Evolutionary conservation across 2,888 invertebrate species (phyloP).

Genomic region (Drosophila affinis): DNA sequence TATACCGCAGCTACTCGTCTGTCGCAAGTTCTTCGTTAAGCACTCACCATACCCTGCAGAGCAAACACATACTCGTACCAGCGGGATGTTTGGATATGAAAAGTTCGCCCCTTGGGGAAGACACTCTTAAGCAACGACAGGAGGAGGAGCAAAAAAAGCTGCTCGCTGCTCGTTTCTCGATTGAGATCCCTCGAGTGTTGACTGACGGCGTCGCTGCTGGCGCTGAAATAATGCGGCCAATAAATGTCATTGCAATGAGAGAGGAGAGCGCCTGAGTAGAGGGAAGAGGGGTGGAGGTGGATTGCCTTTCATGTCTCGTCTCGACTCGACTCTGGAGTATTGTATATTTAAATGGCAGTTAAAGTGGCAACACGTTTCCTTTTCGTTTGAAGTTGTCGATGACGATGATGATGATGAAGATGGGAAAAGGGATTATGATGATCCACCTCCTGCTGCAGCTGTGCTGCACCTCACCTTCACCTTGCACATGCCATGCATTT

Average conservation of each 20-base stretch:
- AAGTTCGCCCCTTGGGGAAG: conserved; percentile 39
- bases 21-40: no score
- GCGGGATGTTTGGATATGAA: conserved; percentile 23
- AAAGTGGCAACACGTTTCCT: conserved; percentile 78
- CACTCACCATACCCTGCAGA: conserved; percentile 12
- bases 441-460: conserved; percentile 18
- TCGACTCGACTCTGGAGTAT: conserved; percentile 44
- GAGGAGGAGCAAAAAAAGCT: conserved; percentile 7
- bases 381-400: conserved; percentile 72
- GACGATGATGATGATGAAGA: conserved; percentile 52
- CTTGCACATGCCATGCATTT: conserved; percentile 37
- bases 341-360: conserved; percentile 80
- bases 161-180: conserved; percentile 38
- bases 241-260: conserved; percentile 67
- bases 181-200: conserved; percentile 69
- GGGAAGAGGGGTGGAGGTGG: conserved; percentile 3
- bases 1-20: no score
- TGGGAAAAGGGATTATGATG: conserved; percentile 38
- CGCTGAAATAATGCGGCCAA: conserved; percentile 77
- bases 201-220: conserved; percentile 67
- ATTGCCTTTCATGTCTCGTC: conserved; percentile 62
- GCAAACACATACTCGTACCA: conserved; percentile 7
- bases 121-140: conserved; percentile 23
- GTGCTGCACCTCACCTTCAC: conserved; percentile 4
- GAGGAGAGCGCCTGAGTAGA: neutral